Evolutionary conservation across 2,797 vertebrate genomes (phyloP).

Genomic region (Phalloptychus januarius): DNA sequence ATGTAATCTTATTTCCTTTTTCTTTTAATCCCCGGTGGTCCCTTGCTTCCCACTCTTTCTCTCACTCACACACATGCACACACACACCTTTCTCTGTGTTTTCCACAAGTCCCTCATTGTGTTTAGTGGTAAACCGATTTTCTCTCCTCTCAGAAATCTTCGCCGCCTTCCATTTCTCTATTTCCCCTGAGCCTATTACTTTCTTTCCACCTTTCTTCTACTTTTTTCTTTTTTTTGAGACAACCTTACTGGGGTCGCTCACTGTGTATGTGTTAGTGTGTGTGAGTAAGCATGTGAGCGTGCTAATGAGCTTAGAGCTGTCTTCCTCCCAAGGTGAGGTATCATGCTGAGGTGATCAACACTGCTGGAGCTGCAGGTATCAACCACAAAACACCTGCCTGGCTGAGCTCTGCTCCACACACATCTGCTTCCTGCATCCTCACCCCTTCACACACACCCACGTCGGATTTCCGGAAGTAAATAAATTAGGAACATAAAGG

Average conservation of each 20-base stretch:
- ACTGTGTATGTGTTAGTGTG: constrained; percentile 23
- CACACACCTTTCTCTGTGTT: constrained; percentile 38
- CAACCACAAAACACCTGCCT: constrained; percentile 74
- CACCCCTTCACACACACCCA: constrained; percentile 12
- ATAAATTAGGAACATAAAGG: constrained; percentile 39
- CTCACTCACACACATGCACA: not conserved
- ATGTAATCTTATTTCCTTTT: constrained; percentile 27
- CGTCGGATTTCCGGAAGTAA: constrained; percentile 23
- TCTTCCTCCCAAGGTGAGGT: constrained; percentile 74
- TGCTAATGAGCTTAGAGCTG: constrained; percentile 74
- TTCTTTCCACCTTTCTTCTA: constrained; percentile 11
- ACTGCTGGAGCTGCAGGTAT: constrained; percentile 74
- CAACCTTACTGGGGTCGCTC: constrained; percentile 25
- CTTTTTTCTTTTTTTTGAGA: constrained; percentile 15
- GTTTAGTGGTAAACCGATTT: constrained; percentile 37
- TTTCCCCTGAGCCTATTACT: constrained; percentile 38
- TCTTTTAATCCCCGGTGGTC: constrained; percentile 26
- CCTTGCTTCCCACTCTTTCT: not conserved
- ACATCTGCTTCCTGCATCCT: constrained; percentile 18
- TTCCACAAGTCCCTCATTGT: constrained; percentile 31
- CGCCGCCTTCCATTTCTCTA: constrained; percentile 20
- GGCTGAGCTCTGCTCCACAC: constrained; percentile 35
- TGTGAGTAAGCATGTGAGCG: constrained; percentile 22
- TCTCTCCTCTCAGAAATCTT: constrained; percentile 21
- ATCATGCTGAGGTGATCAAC: constrained; percentile 72